A percentile compares a stretch with the other conserved stretches of the same genome.
Conservation (phyloP, 2,797 vertebrate genomes). For the Monodelphis domestica region DNA sequence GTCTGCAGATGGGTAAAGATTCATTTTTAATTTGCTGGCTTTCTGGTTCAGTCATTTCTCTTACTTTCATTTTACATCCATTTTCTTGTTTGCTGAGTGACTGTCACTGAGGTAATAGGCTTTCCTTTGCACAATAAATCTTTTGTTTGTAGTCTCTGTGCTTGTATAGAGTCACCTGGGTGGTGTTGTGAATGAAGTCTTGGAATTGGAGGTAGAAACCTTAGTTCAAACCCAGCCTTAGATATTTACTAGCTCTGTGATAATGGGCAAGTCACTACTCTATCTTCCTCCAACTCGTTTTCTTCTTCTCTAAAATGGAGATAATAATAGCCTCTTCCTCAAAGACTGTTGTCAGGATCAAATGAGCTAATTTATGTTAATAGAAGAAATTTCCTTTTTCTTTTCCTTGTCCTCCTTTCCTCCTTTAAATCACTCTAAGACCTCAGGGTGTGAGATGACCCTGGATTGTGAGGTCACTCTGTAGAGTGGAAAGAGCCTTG, state of each 20-base stretch:
- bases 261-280: neutral
- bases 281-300: neutral
- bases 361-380: neutral
- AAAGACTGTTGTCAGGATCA: neutral
- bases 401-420: neutral
- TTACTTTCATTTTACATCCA: neutral
- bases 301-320: neutral
- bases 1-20: constrained; percentile 8
- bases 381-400: neutral
- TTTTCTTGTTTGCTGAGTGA: neutral
- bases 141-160: constrained; percentile 15
- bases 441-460: too few relatives aligned
- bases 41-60: constrained; percentile 34
- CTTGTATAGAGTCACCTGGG: neutral
- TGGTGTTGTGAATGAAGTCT: neutral
- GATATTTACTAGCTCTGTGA: neutral
- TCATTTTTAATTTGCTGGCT: constrained; percentile 33
- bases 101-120: neutral
- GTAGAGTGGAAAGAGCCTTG: neutral
- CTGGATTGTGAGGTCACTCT: neutral
- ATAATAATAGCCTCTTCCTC: too few relatives aligned
- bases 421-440: neutral
- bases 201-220: neutral
- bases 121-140: neutral
- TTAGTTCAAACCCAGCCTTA: neutral